A percentile compares a stretch with the other conserved stretches of the same genome.
Conservation (phyloP, 2,888 invertebrate species). For the Drosophila aldrichi region DNA sequence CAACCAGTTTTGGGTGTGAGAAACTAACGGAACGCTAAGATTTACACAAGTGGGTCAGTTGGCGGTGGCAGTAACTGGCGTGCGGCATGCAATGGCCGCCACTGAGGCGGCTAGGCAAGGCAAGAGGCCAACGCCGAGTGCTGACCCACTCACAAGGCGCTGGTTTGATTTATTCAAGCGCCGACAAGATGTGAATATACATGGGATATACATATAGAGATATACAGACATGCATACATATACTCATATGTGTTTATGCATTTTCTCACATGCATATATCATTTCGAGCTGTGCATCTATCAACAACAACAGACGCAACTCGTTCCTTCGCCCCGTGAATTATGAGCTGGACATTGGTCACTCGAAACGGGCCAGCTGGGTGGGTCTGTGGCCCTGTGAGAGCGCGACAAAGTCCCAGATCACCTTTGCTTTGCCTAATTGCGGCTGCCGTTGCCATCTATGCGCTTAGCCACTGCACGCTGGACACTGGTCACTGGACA, state of each 20-base stretch:
- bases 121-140: constrained; percentile 5
- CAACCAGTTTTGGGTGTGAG: constrained; percentile 72
- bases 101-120: constrained; percentile 15
- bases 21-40: constrained; percentile 66
- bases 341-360: constrained; percentile 70
- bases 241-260: not conserved
- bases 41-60: constrained; percentile 68
- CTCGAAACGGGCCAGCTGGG: constrained; percentile 61
- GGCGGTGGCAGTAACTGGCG: constrained; percentile 42
- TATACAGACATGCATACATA: not conserved
- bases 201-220: not conserved
- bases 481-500: constrained; percentile 63
- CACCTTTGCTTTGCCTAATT: constrained; percentile 22
- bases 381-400: constrained; percentile 34
- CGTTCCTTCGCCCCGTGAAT: constrained; percentile 50
- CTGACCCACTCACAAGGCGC: constrained; percentile 49
- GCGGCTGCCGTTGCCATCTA: constrained; percentile 48
- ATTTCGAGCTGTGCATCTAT: constrained; percentile 46
- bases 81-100: constrained; percentile 63
- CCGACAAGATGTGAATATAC: constrained; percentile 1
- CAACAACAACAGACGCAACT: constrained; percentile 40
- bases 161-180: constrained; percentile 64
- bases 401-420: constrained; percentile 15
- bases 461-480: constrained; percentile 42
- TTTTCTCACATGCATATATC: constrained; percentile 30